Percentiles rank a stretch among this genome's conserved stretches.
These are phyloP conservation scores for Gymnarchus niloticus DNA, from an alignment of 2,113 vertebrate species.

Conservation along the genomic window DNA sequence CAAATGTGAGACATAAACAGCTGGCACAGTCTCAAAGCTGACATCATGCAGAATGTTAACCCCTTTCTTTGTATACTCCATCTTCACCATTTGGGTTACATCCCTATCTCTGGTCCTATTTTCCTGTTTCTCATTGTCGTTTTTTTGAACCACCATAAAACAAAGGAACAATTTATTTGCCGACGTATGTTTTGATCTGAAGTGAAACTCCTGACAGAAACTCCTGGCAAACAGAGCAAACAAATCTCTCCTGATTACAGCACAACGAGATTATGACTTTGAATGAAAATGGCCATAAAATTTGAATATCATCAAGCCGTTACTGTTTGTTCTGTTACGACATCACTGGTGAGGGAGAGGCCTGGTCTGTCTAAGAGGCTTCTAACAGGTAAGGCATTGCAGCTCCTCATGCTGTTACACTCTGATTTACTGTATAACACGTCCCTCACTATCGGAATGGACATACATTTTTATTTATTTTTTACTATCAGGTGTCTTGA, in stretches of 20 bases:
- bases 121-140: not conserved
- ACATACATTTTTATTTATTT: not conserved
- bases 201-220: not conserved
- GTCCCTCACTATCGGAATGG: not conserved
- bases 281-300: not conserved
- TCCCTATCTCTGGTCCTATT: not conserved
- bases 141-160: not conserved
- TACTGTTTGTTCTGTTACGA: not conserved
- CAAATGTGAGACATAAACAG: constrained; percentile 70
- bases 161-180: not conserved
- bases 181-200: too few relatives aligned
- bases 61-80: not conserved
- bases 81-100: not conserved
- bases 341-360: not conserved
- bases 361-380: not conserved
- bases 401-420: not conserved
- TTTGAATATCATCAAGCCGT: not conserved
- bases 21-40: constrained; percentile 87
- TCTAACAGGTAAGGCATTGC: not conserved
- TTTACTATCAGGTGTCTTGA: not conserved
- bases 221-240: not conserved
- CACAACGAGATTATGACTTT: not conserved
- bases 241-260: not conserved
- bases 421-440: not conserved
- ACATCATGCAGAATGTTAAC: constrained; percentile 71